phyloP scores from a whole-genome alignment of 2,113 vertebrate genomes.

The Rutilus rutilus region DNA sequence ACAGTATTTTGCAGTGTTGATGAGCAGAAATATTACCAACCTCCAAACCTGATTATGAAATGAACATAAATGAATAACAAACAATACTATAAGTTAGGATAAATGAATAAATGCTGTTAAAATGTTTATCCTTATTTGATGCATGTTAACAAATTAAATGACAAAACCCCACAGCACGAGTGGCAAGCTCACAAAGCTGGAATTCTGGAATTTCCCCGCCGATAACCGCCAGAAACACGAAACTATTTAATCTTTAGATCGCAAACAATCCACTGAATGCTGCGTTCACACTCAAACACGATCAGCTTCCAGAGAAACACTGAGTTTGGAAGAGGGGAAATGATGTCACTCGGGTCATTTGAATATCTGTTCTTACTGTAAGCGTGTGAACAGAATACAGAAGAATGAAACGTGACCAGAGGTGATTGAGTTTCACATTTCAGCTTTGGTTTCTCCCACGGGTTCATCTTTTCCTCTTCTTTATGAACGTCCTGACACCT shows the following conservation, averaged over 20 bases:
- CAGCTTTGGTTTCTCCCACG: not conserved
- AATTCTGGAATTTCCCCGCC: constrained; percentile 50
- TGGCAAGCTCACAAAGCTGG: not conserved
- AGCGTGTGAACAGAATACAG: not conserved
- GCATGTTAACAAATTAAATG: too few species aligned
- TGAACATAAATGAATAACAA: too few species aligned
- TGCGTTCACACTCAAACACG: not conserved
- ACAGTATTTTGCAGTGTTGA: too few species aligned
- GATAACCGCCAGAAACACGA: constrained; percentile 57
- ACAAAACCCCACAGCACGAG: too few species aligned
- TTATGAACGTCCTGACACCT: not conserved
- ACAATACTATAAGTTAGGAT: too few species aligned
- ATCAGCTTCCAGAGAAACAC: not conserved
- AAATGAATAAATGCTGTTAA: too few species aligned
- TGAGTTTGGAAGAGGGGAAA: not conserved
- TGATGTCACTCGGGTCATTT: not conserved
- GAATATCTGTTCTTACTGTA: not conserved
- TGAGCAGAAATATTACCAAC: too few species aligned
- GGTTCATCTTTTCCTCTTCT: not conserved
- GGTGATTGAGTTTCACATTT: not conserved
- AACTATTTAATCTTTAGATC: constrained; percentile 66
- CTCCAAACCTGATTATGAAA: too few species aligned
- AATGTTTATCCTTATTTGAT: too few species aligned
- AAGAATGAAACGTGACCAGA: not conserved
- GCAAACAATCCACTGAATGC: constrained; percentile 29